phyloP scores from a whole-genome alignment of 2,797 vertebrate genomes.

The Champsocephalus esox region DNA sequence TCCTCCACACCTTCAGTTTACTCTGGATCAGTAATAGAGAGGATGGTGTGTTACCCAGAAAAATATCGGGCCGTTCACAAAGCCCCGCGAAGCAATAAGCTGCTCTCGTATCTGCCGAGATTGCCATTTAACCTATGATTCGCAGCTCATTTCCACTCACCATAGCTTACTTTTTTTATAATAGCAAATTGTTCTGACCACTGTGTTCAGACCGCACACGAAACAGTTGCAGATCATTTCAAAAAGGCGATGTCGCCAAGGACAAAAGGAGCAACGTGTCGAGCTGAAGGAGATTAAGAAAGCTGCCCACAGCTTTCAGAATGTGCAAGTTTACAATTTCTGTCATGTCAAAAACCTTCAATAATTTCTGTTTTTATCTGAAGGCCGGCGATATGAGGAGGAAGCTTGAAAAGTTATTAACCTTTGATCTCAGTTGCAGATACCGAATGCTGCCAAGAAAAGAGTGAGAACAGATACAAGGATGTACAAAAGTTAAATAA shows the following conservation, averaged over 20 bases:
- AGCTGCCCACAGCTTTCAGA: neutral
- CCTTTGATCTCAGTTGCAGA: conserved; percentile 64
- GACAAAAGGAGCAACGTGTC: conserved; percentile 25
- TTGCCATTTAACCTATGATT: conserved; percentile 67
- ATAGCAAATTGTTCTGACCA: neutral
- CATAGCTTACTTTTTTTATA: conserved; percentile 19
- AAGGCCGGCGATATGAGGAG: conserved; percentile 18
- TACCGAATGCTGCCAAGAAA: conserved; percentile 36
- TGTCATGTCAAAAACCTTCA: conserved; percentile 28
- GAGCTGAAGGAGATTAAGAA: neutral
- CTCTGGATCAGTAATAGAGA: conserved; percentile 43
- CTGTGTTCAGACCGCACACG: neutral
- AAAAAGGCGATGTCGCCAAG: conserved; percentile 4
- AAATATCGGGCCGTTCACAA: conserved; percentile 1
- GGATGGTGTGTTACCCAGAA: conserved; percentile 9
- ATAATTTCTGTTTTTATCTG: conserved; percentile 33
- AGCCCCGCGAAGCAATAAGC: conserved; percentile 41
- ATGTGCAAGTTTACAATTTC: conserved; percentile 3
- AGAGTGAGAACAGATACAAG: conserved; percentile 21
- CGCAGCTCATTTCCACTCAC: conserved; percentile 5
- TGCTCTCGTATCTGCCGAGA: neutral
- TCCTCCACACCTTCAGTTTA: conserved; percentile 22
- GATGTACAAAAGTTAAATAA: conserved; percentile 16
- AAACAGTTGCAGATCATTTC: neutral
- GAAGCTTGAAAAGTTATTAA: conserved; percentile 61